These are phyloP conservation scores for Dinomys branickii DNA, from an alignment of 2,113 vertebrate genomes.

Conservation along the genomic window DNA sequence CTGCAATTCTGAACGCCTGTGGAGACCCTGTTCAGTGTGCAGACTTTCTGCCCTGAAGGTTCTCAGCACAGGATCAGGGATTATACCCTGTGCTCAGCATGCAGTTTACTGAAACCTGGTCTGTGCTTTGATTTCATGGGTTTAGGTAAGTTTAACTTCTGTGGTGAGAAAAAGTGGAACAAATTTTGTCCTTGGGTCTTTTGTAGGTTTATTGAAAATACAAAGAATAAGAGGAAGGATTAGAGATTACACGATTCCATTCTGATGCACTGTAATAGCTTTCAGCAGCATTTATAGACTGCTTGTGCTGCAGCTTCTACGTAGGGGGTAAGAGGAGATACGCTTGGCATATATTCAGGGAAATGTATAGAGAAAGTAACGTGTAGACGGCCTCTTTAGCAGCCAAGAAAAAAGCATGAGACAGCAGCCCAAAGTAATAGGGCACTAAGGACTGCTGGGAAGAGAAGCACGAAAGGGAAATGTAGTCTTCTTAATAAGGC, in stretches of 20 bases:
- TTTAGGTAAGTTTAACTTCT: conserved; percentile 68
- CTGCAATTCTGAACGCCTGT: not conserved
- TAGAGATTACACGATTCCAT: conserved; percentile 19
- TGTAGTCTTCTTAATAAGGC: not conserved
- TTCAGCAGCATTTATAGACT: not conserved
- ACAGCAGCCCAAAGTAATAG: not conserved
- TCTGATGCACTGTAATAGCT: conserved; percentile 9
- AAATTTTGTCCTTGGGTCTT: conserved; percentile 52
- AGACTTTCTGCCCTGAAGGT: not conserved
- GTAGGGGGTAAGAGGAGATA: conserved; percentile 1
- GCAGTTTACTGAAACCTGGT: conserved; percentile 6
- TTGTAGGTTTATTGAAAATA: conserved; percentile 59
- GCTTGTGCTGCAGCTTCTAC: not conserved
- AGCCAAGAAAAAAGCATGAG: not conserved
- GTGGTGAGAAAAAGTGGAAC: conserved; percentile 51
- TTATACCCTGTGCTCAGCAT: conserved; percentile 54
- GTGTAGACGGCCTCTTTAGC: not conserved
- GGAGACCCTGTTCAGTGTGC: not conserved
- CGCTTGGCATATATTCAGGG: not conserved
- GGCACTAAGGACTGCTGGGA: not conserved
- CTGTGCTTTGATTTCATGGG: conserved; percentile 58
- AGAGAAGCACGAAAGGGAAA: not conserved
- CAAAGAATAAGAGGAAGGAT: not conserved
- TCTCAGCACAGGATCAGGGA: conserved; percentile 35
- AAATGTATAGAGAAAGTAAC: not conserved